Evolutionary conservation across 1,140 invertebrate genomes (phyloP), one percentile per base, ranked within the genome.

Genomic region (Triops cancriformis): DNA sequence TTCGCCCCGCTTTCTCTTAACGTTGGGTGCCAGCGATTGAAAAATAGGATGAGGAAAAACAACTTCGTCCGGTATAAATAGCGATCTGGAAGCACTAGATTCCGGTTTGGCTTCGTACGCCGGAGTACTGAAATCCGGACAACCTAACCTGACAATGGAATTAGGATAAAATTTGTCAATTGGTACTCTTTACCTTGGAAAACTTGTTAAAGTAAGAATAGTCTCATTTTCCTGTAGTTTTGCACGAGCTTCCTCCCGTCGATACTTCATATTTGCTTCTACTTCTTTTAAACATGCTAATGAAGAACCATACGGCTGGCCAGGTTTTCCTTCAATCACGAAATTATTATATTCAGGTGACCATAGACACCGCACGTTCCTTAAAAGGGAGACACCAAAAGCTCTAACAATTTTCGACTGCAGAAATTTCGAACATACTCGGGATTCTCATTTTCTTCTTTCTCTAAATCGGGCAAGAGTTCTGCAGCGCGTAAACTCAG

Each of bases 281-380:
- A 99, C 97, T 78, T 97, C 90, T 84, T 99, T 99, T 83, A 99
- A 98, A 87, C 98, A 95, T 7, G 95, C 94, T 81, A 98, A 87
- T 14, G 97, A 86, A 2, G 95, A 94, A 37, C 94, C 94, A 82
- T 95, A 96, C 0, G 98, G 98, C 83, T 94, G 92, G 11, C 98
- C 98, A n/a, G 98, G 98, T 1, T 97, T 99, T n/a, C 97, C 98
- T 87, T 99, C 98, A 74, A 99, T 89, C 97, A 99, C 99, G 82
- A 99, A 99, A 73, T 94, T 91, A 31, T 94, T 97, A 88, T 98
- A 99, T 87, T 99, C 98, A 26, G 97, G 98, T 75, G 95, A 89
- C 98, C 98, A 99, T 26, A 97, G 84, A 5, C 93, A 96, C 82
- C 94, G 94, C 6, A 93, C 91, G 82, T 88, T 90, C 87, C 79